Conservation (phyloP, 2,888 invertebrate species). For the Drosophila phalerata region DNA sequence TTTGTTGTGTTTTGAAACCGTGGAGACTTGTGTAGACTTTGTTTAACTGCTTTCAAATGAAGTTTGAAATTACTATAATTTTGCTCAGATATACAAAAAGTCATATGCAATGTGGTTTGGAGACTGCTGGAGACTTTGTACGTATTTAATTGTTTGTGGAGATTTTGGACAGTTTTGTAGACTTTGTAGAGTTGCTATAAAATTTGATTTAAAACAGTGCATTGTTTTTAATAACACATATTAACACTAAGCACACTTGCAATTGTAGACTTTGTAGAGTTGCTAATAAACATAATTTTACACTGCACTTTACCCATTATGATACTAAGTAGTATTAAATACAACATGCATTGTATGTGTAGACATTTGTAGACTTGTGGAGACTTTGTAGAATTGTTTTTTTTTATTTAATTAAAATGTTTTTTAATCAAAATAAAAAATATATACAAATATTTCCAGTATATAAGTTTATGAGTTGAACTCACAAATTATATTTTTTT, state of each 20-base stretch:
- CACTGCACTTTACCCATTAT: neutral
- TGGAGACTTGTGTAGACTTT: conserved; percentile 11
- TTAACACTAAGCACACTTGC: neutral
- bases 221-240: neutral
- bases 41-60: neutral
- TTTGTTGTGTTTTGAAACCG: neutral
- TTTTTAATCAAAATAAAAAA: neutral
- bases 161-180: too few relatives aligned
- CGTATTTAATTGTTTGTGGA: too few relatives aligned
- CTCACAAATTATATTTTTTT: neutral
- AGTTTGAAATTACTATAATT: neutral
- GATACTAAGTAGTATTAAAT: neutral
- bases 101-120: neutral
- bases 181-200: neutral
- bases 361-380: neutral
- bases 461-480: neutral
- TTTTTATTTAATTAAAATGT: neutral
- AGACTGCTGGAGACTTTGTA: conserved; percentile 1
- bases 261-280: conserved; percentile 2
- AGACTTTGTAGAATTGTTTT: conserved; percentile 1
- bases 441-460: neutral
- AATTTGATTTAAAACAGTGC: too few relatives aligned
- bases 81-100: too few relatives aligned
- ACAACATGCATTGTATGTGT: neutral
- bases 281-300: neutral